Conservation (phyloP, 1,140 invertebrate genomes). For the Lamellibrachia luymesi region DNA sequence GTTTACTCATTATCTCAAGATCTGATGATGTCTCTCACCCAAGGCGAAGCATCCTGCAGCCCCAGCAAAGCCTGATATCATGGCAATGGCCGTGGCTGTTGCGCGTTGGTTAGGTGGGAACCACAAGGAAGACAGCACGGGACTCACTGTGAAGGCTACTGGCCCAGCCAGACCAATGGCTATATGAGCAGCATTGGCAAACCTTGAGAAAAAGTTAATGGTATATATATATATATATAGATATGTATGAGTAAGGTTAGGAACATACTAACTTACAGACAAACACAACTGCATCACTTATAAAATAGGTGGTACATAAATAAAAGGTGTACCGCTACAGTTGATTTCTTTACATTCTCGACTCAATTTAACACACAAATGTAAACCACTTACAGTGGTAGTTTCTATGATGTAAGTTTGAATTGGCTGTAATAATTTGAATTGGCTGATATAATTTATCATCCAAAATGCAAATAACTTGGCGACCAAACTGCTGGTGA, state of each 20-base stretch:
- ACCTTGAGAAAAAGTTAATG: conserved; percentile 29
- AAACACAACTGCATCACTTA: not conserved
- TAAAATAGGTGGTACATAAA: too few relatives aligned
- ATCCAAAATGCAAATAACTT: too few relatives aligned
- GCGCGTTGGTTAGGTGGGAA: conserved; percentile 46
- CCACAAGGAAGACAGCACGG: conserved; percentile 46
- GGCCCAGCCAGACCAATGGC: conserved; percentile 50
- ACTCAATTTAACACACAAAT: not conserved
- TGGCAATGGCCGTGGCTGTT: conserved; percentile 45
- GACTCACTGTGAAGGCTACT: conserved; percentile 42
- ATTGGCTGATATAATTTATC: too few relatives aligned
- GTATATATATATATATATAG: not conserved
- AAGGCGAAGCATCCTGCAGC: conserved; percentile 25
- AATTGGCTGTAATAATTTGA: too few relatives aligned
- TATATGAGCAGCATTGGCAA: conserved; percentile 39
- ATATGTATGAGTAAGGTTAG: not conserved
- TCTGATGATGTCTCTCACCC: conserved; percentile 13
- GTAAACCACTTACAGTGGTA: not conserved
- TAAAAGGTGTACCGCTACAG: too few relatives aligned
- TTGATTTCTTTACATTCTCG: not conserved
- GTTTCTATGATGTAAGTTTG: too few relatives aligned
- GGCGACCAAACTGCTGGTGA: too few relatives aligned
- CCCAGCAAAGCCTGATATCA: conserved; percentile 34
- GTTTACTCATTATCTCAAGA: not conserved
- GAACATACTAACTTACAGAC: not conserved